Conservation (phyloP, 1,140 invertebrate species). For the Cryptotermes secundus region DNA sequence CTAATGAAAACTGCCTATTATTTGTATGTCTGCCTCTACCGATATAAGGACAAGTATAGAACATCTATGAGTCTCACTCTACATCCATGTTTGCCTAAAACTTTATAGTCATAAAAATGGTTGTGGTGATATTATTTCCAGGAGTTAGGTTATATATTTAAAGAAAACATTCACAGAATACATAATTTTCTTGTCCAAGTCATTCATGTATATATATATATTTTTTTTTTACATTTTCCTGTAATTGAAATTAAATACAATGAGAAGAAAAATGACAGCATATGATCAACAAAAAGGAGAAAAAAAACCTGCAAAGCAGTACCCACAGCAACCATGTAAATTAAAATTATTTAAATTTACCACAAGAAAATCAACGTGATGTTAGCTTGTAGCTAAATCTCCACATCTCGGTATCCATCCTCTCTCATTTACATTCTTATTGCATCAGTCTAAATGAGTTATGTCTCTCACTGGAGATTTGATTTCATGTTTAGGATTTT, state of each 20-base stretch:
- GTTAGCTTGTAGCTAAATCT: not conserved
- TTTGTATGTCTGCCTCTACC: no score
- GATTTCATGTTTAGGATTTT: not conserved
- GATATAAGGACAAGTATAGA: no score
- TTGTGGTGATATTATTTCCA: no score
- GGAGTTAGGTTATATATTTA: not conserved
- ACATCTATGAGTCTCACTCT: no score
- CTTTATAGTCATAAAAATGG: no score
- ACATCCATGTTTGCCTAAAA: no score
- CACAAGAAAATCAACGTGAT: not conserved
- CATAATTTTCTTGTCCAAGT: not conserved
- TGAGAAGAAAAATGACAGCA: conserved; percentile 30
- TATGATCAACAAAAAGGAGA: conserved; percentile 18
- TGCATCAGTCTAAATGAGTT: conserved; percentile 2
- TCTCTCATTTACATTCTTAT: not conserved
- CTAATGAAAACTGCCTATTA: no score
- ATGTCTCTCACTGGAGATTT: not conserved
- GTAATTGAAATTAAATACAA: conserved; percentile 26
- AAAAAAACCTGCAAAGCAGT: conserved; percentile 16
- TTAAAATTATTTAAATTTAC: conserved; percentile 17
- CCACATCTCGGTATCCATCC: not conserved
- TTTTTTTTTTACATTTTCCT: conserved; percentile 19
- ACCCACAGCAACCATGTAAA: conserved; percentile 30
- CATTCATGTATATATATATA: conserved; percentile 10
- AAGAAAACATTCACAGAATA: conserved; percentile 15